Base-by-base conservation (phyloP, 2,888 invertebrate genomes). In the Stenoptilia bipunctidactyla region DNA sequence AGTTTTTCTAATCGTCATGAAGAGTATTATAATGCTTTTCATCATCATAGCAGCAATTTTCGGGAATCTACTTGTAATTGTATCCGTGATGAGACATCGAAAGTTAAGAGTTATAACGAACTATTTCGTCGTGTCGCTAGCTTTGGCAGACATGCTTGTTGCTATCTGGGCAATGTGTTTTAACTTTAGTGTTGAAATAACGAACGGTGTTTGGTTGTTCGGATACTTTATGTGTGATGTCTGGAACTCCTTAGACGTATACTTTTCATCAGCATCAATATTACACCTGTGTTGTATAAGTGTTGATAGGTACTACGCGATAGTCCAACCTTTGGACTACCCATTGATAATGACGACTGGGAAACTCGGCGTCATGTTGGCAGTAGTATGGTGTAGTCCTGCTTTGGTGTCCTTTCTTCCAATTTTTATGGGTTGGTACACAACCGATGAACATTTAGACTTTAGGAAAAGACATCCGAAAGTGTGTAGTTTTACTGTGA, bases 231-330 rank as follows among this genome's bases (percentile, higher is more conserved):
- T 96, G 92, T 97, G 97, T 72, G 96, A 97, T 70, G 93, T 97
- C 12, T 98, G 96, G 93, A 97, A 97, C 72, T 94, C 96, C 1
- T 85, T 97, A 52, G 97, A 98, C 69, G 97, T 98, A 1, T 94
- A 96, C 62, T 97, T 97, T 67, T 95, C 92, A 52, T 96, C 92
- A 1, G 96, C 96, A 0, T 96, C 96, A 10, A 96, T 97, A 42
- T 85, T 97, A 13, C 97, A 98, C 75, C 76, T 98, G 40, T 96
- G 97, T 68, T 97, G 97, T 70, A 97, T 94, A 56, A 92, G 92
- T 53, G 93, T 93, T 20, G 93, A 93, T 60, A 86, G 94, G 54
- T 96, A 95, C 64, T 96, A 93, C 68, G 96, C 96, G 2, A 97
- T 97, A 45, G 95, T 97, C 13, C 93, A 96, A 52, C 97, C 97